Evolutionary conservation across 2,888 invertebrate species (phyloP).

Genomic region (Lumbricus terrestris): DNA sequence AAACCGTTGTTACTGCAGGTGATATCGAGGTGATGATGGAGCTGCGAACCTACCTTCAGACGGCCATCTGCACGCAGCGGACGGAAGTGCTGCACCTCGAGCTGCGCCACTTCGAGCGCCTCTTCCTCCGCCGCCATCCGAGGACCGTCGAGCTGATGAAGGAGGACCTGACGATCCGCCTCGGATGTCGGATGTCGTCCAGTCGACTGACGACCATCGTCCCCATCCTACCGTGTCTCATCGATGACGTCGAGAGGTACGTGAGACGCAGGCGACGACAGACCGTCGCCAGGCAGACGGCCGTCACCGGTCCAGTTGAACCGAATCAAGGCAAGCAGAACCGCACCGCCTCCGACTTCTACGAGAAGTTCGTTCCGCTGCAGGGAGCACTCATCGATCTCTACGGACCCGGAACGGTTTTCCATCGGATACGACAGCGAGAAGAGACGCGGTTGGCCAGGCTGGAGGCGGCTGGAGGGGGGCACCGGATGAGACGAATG

Average conservation of each 20-base stretch:
- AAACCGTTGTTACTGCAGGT: conserved; percentile 35
- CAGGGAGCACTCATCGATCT: conserved; percentile 51
- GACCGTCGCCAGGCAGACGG: not conserved
- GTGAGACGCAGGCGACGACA: not conserved
- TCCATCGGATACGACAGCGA: conserved; percentile 49
- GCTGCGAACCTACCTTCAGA: conserved; percentile 53
- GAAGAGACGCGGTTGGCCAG: conserved; percentile 34
- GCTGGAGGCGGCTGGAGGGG: not conserved
- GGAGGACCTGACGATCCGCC: conserved; percentile 46
- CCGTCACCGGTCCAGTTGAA: not conserved
- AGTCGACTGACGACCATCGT: not conserved
- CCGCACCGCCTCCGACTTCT: conserved; percentile 43
- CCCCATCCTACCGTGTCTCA: not conserved
- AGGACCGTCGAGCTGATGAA: conserved; percentile 55
- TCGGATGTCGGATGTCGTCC: conserved; percentile 34
- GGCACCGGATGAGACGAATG: not conserved
- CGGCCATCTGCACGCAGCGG: conserved; percentile 52
- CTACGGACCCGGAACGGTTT: conserved; percentile 55
- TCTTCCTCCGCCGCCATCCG: conserved; percentile 52
- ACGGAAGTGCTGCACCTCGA: conserved; percentile 56
- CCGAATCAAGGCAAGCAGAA: conserved; percentile 28
- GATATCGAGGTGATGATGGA: conserved; percentile 53
- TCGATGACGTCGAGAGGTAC: not conserved
- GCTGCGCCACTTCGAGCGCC: conserved; percentile 55
- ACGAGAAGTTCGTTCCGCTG: conserved; percentile 37